A percentile compares a stretch with the other conserved stretches of the same genome.
Conservation (phyloP, 2,797 vertebrate species). For the Neosalanx taihuensis region DNA sequence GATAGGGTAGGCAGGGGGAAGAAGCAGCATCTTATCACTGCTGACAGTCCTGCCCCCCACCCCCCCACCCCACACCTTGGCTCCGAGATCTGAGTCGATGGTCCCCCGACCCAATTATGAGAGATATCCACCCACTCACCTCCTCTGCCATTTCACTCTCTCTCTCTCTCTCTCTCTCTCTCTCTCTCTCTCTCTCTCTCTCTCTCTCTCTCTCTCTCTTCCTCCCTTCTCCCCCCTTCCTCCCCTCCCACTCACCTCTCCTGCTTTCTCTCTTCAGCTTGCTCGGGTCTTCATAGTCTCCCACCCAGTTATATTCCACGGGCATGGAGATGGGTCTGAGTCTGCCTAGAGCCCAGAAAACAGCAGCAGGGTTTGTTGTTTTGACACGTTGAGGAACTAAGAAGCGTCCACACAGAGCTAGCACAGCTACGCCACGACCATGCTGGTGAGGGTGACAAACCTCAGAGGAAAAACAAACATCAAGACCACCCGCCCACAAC, state of each 20-base stretch:
- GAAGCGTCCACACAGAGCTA: constrained; percentile 18
- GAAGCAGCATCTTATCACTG: constrained; percentile 62
- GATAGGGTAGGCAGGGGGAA: constrained; percentile 13
- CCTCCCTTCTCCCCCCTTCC: constrained; percentile 28
- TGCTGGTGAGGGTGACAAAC: no score
- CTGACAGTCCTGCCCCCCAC: constrained; percentile 58
- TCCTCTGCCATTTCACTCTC: not conserved
- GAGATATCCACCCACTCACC: constrained; percentile 51
- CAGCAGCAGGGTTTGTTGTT: constrained; percentile 34
- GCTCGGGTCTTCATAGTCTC: constrained; percentile 94
- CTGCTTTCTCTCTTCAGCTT: constrained; percentile 97
- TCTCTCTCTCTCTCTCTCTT: constrained; percentile 9
- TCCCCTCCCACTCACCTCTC: constrained; percentile 77
- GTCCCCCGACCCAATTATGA: constrained; percentile 49
- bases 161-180: constrained; percentile 1
- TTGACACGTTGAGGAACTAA: constrained; percentile 36
- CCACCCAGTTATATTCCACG: constrained; percentile 98
- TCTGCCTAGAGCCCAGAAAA: constrained; percentile 79
- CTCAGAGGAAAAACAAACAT: constrained; percentile 38
- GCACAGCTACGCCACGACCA: constrained; percentile 20
- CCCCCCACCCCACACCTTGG: constrained; percentile 51
- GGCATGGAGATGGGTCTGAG: constrained; percentile 99
- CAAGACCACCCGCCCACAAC: constrained; percentile 12
- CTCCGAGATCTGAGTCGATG: constrained; percentile 58
- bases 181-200: not conserved